A percentile compares a stretch with the other conserved stretches of the same genome.
Conservation (phyloP, 2,888 invertebrate genomes). For the Melanotus villosus region DNA sequence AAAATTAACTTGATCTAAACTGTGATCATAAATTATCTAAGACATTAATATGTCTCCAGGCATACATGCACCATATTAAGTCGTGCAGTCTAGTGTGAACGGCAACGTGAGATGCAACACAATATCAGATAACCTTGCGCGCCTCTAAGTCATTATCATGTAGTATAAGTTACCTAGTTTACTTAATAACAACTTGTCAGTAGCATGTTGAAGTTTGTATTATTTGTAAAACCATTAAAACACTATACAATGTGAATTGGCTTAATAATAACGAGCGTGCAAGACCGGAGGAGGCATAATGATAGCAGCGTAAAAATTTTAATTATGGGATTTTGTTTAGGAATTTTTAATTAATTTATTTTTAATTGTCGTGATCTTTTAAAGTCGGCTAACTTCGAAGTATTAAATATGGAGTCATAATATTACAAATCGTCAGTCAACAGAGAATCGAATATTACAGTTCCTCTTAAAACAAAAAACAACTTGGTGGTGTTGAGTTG, state of each 20-base stretch:
- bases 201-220: conserved; percentile 36
- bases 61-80: conserved; percentile 39
- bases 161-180: conserved; percentile 44
- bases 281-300: conserved; percentile 15
- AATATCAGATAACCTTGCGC: conserved; percentile 45
- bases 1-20: background rate
- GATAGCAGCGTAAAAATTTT: conserved; percentile 33
- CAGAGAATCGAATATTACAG: too few relatives aligned
- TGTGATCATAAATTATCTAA: conserved; percentile 14
- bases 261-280: conserved; percentile 20
- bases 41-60: conserved; percentile 32
- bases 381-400: background rate
- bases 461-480: too few relatives aligned
- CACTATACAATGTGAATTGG: conserved; percentile 7
- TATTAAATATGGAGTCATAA: background rate
- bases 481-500: too few relatives aligned
- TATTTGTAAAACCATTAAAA: conserved; percentile 41
- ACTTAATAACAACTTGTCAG: conserved; percentile 46
- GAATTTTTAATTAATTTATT: conserved; percentile 38
- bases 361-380: conserved; percentile 29
- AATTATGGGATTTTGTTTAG: conserved; percentile 25
- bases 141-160: conserved; percentile 44
- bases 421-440: too few relatives aligned
- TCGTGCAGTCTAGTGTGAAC: conserved; percentile 42
- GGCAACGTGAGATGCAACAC: conserved; percentile 44